Conservation (phyloP, 2,113 vertebrate species). For the Zosterops borbonicus region DNA sequence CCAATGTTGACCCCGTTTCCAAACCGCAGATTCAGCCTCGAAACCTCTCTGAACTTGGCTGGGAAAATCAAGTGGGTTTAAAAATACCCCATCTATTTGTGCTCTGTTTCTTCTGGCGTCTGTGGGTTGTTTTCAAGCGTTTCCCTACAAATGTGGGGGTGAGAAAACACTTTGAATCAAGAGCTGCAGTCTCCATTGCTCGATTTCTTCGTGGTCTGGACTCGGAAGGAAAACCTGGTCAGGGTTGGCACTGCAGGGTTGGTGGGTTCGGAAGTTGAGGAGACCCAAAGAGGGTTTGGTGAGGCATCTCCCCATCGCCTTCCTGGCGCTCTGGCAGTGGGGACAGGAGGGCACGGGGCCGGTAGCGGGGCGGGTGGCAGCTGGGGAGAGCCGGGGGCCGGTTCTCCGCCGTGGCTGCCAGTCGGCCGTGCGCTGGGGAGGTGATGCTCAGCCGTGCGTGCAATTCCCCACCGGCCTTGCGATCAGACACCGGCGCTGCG, state of each 20-base stretch:
- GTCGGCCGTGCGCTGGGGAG: slow-evolving; percentile 4
- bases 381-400: slow-evolving; percentile 15
- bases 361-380: neutral
- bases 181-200: neutral
- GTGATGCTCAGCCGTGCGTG: slow-evolving; percentile 47
- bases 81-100: slow-evolving; percentile 49
- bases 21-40: neutral
- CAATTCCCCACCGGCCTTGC: slow-evolving; percentile 37
- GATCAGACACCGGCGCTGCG: slow-evolving; percentile 27
- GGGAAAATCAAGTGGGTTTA: slow-evolving; percentile 36
- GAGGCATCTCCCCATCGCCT: neutral
- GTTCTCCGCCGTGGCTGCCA: neutral
- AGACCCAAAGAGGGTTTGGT: neutral
- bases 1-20: neutral
- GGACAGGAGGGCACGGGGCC: neutral
- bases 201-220: neutral
- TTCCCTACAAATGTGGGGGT: slow-evolving; percentile 50
- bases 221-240: neutral
- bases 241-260: fast-evolving
- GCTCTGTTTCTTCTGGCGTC: slow-evolving; percentile 53
- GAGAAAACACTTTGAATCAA: neutral
- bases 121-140: slow-evolving; percentile 49
- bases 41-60: slow-evolving; percentile 15
- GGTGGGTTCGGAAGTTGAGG: neutral
- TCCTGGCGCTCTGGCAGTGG: fast-evolving